Evolutionary conservation across 2,113 vertebrate genomes (phyloP).

Genomic region (Bufo gargarizans): DNA sequence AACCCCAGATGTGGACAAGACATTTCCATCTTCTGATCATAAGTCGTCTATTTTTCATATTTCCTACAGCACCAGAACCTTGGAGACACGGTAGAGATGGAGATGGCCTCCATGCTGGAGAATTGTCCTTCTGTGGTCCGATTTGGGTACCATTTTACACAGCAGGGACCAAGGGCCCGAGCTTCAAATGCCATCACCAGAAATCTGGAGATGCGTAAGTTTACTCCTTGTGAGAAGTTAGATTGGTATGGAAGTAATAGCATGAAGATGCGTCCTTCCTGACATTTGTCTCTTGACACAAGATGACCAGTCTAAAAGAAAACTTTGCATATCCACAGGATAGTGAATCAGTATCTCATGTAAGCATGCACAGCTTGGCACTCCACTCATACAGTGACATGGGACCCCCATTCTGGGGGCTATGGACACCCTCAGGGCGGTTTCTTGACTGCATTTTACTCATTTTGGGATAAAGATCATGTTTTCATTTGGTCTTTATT

Average conservation of each 20-base stretch:
- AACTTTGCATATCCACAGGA: too few species aligned
- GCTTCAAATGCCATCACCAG: constrained; percentile 88
- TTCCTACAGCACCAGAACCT: constrained; percentile 82
- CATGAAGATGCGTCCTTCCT: too few species aligned
- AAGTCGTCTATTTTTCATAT: not conserved
- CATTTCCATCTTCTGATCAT: not conserved
- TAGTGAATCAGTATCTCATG: too few species aligned
- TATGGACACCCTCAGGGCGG: too few species aligned
- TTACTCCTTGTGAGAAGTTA: not conserved
- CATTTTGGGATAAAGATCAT: too few species aligned
- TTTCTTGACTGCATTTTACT: too few species aligned
- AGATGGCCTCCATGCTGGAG: constrained; percentile 92
- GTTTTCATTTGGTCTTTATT: too few species aligned
- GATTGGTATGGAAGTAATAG: not conserved
- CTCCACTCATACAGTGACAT: too few species aligned
- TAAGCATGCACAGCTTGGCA: too few species aligned
- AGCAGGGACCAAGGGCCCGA: constrained; percentile 90
- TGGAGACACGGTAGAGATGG: constrained; percentile 92
- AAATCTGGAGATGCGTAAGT: constrained; percentile 92
- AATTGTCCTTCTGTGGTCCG: constrained; percentile 86
- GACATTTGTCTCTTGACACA: too few species aligned
- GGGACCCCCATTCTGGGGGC: too few species aligned
- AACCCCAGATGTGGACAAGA: not conserved
- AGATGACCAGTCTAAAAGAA: too few species aligned
- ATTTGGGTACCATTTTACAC: constrained; percentile 93